Evolutionary conservation across 92 coral and sea anemone genomes (phyloP), one percentile per base, ranked within the genome.

Genomic region (Epizoanthus illoricatus): DNA sequence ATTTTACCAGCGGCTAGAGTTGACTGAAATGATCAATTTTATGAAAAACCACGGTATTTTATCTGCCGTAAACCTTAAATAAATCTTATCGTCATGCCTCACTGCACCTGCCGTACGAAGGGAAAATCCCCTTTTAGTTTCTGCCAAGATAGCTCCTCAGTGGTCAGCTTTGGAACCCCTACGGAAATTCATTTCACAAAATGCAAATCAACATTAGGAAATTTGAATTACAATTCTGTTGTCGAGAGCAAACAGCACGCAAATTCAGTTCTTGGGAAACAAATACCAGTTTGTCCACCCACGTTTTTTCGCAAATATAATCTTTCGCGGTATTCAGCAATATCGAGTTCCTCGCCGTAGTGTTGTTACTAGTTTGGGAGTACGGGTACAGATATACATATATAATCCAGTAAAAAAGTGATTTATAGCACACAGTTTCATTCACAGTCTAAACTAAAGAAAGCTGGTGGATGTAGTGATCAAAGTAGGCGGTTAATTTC

Each of bases 41-140:
- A 71, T 23, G 19, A 20, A 71, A 16, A n/a, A 3, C 11, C 60
- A 7, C 12, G 2, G 52, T 33, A 17, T 42, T 47, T 20, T 19
- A n/a, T 18, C 72, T 39, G 1, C 43, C 8, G 11, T 33, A 24
- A 15, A 41, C 71, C 13, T 45, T n/a, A 71, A 42, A 71, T 43
- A 69, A n/a, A 71, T 20, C 40, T 8, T 0, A 10, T 43, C 76
- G 60, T 47, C 56, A 47, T 39, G 52, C 36, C 21, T 19, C 36
- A 8, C 7, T 71, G 76, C 76, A 71, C 76, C 76, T 71, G 76
- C 60, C 7, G 21, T 11, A 49, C n/a, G 54, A 23, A 5, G 76
- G 76, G 60, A 71, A 47, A 45, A 11, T 57, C 76, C 76, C 60
- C 1, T 55, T 43, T 60, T 60, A 7, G 76, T 42, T 52, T 45